These are phyloP conservation scores for Mohoua ochrocephala DNA, from an alignment of 2,113 vertebrate genomes.

Conservation along the genomic window DNA sequence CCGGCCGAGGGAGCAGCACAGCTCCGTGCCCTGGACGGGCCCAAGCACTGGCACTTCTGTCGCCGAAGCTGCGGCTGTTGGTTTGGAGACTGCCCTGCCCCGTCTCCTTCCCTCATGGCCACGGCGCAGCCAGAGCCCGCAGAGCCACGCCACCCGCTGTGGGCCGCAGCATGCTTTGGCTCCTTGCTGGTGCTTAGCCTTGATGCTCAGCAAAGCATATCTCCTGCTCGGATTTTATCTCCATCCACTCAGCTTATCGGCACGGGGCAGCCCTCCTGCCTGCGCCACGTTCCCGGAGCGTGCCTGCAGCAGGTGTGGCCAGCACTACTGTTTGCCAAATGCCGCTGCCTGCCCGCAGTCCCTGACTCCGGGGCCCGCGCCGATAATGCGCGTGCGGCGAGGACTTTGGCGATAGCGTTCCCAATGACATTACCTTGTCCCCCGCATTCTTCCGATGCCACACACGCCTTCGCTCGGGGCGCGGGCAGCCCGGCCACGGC, in stretches of 20 bases:
- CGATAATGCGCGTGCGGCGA: slow-evolving; percentile 31
- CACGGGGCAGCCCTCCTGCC: slow-evolving; percentile 51
- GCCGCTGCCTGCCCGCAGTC: slow-evolving; percentile 59
- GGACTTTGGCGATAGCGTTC: background rate
- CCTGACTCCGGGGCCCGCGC: slow-evolving; percentile 64
- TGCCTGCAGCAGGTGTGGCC: slow-evolving; percentile 79
- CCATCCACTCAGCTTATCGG: slow-evolving; percentile 55
- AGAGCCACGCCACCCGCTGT: rapidly evolving
- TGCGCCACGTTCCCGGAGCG: slow-evolving; percentile 75
- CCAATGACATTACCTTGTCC: slow-evolving; percentile 71
- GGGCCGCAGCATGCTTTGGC: background rate
- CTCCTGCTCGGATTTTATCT: slow-evolving; percentile 48
- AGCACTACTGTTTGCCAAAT: slow-evolving; percentile 1
- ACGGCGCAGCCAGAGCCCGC: rapidly evolving
- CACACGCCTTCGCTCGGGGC: slow-evolving; percentile 19
- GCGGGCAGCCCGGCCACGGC: background rate
- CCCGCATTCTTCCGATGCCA: slow-evolving; percentile 50
- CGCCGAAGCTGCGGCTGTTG: background rate
- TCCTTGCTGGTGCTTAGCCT: slow-evolving; percentile 46
- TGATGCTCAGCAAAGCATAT: slow-evolving; percentile 63
- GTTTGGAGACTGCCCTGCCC: background rate
- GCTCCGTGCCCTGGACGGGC: rapidly evolving
- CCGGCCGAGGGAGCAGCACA: background rate
- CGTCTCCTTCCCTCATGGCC: background rate
- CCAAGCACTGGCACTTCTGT: rapidly evolving